Percentiles rank a stretch among this genome's conserved stretches.
These are phyloP conservation scores for Conus betulinus DNA, from an alignment of 1,140 invertebrate genomes.

Conservation along the genomic window DNA sequence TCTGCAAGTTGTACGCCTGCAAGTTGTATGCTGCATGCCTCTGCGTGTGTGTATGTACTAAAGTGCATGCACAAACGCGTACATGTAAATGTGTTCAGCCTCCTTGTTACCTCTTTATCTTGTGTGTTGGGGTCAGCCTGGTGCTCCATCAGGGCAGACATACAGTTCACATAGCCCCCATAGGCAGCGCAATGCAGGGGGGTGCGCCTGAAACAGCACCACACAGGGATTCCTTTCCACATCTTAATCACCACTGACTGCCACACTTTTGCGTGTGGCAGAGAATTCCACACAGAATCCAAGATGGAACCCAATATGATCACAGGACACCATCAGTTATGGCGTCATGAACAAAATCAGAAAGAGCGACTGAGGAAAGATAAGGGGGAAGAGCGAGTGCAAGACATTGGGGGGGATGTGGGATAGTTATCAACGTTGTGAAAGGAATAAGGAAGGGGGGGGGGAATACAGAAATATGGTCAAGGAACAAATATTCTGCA, in stretches of 20 bases:
- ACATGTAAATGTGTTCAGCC: background rate
- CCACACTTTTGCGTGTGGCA: no score
- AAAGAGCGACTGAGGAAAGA: no score
- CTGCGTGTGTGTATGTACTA: background rate
- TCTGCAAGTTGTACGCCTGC: no score
- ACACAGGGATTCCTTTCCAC: background rate
- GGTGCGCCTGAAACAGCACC: constrained; percentile 64
- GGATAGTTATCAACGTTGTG: no score
- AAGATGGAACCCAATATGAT: no score
- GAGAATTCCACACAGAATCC: no score
- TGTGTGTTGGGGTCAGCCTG: constrained; percentile 71
- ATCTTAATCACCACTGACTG: background rate
- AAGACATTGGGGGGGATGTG: no score
- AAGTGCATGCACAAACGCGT: background rate
- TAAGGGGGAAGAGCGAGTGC: no score
- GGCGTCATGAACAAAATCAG: no score
- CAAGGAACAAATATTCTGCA: background rate
- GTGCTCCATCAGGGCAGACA: constrained; percentile 75
- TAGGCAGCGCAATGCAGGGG: constrained; percentile 76
- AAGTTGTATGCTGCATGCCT: background rate
- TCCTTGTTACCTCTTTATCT: constrained; percentile 71
- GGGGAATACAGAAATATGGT: no score
- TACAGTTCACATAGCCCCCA: constrained; percentile 75
- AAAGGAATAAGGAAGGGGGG: no score
- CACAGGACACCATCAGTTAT: no score